phyloP scores from a whole-genome alignment of 1,140 invertebrate species.

The Brachionus sp. region DNA sequence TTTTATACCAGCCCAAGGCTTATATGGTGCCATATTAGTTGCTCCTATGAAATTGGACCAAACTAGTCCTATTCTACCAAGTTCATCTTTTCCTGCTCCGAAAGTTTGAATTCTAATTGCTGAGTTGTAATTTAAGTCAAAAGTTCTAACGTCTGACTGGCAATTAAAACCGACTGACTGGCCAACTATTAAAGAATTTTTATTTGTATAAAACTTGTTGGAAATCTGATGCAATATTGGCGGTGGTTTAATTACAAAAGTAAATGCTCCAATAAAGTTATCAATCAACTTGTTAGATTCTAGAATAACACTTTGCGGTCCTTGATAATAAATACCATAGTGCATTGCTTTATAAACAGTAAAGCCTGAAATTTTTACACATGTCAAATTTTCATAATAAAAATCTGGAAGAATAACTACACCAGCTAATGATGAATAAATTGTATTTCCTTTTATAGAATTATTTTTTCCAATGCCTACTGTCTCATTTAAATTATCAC shows the following conservation, averaged over 20 bases:
- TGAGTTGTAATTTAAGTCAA: neutral
- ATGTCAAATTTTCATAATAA: constrained; percentile 46
- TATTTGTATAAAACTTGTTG: neutral
- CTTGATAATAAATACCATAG: constrained; percentile 41
- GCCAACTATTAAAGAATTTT: constrained; percentile 20
- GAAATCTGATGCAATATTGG: neutral
- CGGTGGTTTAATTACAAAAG: neutral
- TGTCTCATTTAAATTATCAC: neutral
- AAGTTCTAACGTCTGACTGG: neutral
- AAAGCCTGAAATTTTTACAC: neutral
- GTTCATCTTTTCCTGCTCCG: neutral
- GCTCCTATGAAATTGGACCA: constrained; percentile 49
- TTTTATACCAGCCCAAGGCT: constrained; percentile 48
- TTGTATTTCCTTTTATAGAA: constrained; percentile 49
- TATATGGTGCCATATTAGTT: constrained; percentile 50
- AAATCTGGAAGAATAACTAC: neutral
- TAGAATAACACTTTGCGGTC: neutral
- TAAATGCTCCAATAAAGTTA: neutral
- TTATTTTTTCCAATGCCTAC: neutral
- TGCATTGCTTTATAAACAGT: constrained; percentile 16
- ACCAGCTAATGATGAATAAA: constrained; percentile 24
- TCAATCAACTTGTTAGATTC: constrained; percentile 18
- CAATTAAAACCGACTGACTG: constrained; percentile 13
- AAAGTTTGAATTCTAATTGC: neutral
- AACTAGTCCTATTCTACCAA: constrained; percentile 47